Evolutionary conservation across 2,888 invertebrate genomes (phyloP).

Genomic region (Netelia melanura): DNA sequence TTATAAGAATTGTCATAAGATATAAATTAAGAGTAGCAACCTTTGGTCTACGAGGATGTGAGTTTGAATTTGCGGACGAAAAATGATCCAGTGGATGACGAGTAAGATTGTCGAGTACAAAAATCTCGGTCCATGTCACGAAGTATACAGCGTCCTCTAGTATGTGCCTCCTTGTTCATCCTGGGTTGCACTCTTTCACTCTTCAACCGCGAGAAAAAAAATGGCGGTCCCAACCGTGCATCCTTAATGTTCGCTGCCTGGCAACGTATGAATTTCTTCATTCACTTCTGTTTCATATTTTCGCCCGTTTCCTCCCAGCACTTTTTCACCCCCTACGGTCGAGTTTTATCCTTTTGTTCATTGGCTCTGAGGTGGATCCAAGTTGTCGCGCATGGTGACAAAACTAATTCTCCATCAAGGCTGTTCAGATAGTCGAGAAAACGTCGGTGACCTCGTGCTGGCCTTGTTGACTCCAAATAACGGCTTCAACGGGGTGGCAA

Average conservation of each 20-base stretch:
- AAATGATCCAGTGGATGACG: slow-evolving; percentile 24
- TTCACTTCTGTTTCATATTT: slow-evolving; percentile 26
- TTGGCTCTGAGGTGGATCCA: slow-evolving; percentile 17
- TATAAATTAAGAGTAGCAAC: background rate
- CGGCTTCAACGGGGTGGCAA: slow-evolving; percentile 52
- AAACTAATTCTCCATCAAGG: background rate
- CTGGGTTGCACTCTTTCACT: slow-evolving; percentile 23
- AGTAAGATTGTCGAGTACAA: background rate
- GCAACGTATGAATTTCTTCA: slow-evolving; percentile 4
- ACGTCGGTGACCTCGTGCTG: slow-evolving; percentile 33
- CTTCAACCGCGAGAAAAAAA: background rate
- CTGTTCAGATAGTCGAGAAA: background rate
- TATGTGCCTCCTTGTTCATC: slow-evolving; percentile 25
- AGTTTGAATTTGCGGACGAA: background rate
- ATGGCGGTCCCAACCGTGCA: background rate
- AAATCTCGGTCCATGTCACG: background rate
- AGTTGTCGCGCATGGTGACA: slow-evolving; percentile 17
- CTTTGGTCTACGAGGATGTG: background rate
- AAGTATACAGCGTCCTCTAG: background rate
- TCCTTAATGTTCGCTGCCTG: background rate
- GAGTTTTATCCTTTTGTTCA: slow-evolving; percentile 39
- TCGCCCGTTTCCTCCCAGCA: background rate
- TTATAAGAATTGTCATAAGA: background rate
- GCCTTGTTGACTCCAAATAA: slow-evolving; percentile 43
- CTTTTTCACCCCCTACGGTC: background rate